A percentile compares a stretch with the other conserved stretches of the same genome.
These are phyloP conservation scores for Diadema setosum DNA, from an alignment of 35 echinoderm and acorn worm genomes.

Conservation along the genomic window DNA sequence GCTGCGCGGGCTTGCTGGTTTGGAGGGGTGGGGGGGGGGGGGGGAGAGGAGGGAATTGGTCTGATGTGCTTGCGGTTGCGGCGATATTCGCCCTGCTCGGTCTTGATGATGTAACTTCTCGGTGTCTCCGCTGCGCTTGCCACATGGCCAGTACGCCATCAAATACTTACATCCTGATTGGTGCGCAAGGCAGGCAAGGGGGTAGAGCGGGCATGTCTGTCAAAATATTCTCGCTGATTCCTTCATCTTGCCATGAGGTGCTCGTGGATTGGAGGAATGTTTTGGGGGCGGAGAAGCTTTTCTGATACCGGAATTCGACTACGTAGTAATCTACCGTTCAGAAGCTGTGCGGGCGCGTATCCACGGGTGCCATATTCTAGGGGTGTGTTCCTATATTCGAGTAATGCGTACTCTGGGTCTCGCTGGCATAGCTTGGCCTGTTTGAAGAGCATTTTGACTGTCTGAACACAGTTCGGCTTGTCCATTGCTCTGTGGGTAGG, in stretches of 20 bases:
- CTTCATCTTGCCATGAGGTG: background rate
- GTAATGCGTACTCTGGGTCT: background rate
- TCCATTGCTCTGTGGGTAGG: too few relatives aligned
- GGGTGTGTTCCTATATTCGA: slow-evolving; percentile 10
- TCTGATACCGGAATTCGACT: background rate
- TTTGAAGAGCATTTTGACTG: background rate
- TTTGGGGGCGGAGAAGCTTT: background rate
- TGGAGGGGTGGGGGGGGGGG: background rate
- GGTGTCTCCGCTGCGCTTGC: background rate
- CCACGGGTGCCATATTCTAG: background rate
- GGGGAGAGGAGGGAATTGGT: too few relatives aligned
- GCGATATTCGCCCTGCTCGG: background rate
- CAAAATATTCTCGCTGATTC: slow-evolving; percentile 21
- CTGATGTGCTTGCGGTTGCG: background rate
- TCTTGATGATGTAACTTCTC: background rate
- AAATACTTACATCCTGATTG: background rate
- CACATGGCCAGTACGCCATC: background rate
- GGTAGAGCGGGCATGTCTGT: background rate
- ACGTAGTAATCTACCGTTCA: background rate
- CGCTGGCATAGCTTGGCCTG: background rate
- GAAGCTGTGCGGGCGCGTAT: background rate
- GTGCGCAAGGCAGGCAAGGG: background rate
- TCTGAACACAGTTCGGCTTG: background rate
- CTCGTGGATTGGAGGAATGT: background rate
- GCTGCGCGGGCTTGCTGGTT: background rate